Evolutionary conservation across 1,140 invertebrate species (phyloP).

Genomic region (Cydia pomonella): DNA sequence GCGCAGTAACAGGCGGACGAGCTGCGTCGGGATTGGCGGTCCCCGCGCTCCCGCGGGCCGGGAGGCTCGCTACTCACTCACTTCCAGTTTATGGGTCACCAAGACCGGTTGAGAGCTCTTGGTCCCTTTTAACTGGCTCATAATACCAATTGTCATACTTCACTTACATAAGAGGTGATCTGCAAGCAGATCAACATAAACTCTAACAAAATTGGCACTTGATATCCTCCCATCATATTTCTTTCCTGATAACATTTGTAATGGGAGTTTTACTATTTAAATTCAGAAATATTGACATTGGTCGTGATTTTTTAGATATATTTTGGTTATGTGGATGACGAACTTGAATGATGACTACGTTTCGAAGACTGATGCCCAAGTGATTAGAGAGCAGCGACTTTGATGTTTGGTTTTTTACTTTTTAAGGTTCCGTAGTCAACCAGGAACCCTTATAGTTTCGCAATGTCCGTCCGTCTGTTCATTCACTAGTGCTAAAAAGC

Average conservation of each 20-base stretch:
- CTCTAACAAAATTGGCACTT: background rate
- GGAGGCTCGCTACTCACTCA: background rate
- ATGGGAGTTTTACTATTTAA: background rate
- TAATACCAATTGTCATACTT: background rate
- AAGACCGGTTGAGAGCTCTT: constrained; percentile 31
- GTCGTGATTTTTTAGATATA: constrained; percentile 38
- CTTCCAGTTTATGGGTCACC: constrained; percentile 30
- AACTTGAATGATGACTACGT: constrained; percentile 50
- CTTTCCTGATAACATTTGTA: constrained; percentile 19
- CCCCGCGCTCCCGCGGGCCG: background rate
- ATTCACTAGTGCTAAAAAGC: no score
- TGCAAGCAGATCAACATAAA: background rate
- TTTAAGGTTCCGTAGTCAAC: no score
- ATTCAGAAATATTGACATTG: background rate
- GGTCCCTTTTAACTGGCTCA: constrained; percentile 33
- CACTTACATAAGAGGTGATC: background rate
- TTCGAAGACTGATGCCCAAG: constrained; percentile 27
- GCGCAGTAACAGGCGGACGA: constrained; percentile 13
- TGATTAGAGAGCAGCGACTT: background rate
- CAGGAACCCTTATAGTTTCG: no score
- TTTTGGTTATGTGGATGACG: constrained; percentile 40
- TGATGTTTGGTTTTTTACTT: no score
- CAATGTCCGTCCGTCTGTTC: no score
- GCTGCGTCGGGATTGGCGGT: constrained; percentile 5
- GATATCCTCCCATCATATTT: background rate